phyloP scores from a whole-genome alignment of 2,888 invertebrate species.

The Coleophora deauratella region DNA sequence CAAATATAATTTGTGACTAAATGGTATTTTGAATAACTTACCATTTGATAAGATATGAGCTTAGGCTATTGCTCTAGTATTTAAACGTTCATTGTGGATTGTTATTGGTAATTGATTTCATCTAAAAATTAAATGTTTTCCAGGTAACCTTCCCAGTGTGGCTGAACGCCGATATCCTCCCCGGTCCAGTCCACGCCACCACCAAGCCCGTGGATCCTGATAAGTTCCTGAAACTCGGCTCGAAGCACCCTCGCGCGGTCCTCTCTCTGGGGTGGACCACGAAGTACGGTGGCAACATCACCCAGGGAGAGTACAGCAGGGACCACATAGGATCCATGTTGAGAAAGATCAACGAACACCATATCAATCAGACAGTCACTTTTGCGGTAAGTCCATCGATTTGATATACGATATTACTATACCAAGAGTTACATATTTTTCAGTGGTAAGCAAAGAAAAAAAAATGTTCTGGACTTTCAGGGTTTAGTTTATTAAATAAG shows the following conservation, averaged over 20 bases:
- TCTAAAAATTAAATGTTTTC: no score
- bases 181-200: constrained; percentile 79
- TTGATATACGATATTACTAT: not conserved
- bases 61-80: no score
- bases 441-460: no score
- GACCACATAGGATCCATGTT: constrained; percentile 82
- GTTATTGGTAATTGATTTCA: no score
- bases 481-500: no score
- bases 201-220: constrained; percentile 76
- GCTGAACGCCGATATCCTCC: constrained; percentile 90
- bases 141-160: constrained; percentile 84
- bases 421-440: no score
- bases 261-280: constrained; percentile 92
- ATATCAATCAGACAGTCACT: constrained; percentile 80
- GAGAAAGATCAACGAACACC: constrained; percentile 65
- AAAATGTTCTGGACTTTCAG: no score
- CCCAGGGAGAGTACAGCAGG: constrained; percentile 75
- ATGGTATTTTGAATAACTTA: no score
- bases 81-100: no score
- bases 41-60: no score
- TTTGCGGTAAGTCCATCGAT: constrained; percentile 75
- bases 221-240: constrained; percentile 76
- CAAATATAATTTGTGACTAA: no score
- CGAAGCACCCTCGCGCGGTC: constrained; percentile 76
- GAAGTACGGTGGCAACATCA: constrained; percentile 66